These are phyloP conservation scores for Nomada fabriciana DNA, from an alignment of 2,888 invertebrate species.

Conservation along the genomic window DNA sequence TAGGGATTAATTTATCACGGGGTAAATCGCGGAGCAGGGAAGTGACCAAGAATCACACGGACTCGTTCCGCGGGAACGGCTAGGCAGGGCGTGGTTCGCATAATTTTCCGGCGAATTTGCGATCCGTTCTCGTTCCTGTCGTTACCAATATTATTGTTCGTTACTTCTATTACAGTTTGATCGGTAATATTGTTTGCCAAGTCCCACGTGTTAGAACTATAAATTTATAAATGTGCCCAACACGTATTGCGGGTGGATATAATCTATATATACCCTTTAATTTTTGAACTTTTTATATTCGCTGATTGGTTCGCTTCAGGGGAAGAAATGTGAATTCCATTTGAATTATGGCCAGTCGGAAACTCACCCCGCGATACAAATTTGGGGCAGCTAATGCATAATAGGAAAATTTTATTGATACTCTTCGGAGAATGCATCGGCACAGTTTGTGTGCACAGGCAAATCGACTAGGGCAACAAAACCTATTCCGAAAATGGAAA, in stretches of 20 bases:
- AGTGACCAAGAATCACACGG: conserved; percentile 32
- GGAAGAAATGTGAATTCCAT: no score
- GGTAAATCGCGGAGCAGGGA: conserved; percentile 25
- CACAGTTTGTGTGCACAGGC: background rate
- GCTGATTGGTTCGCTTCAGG: background rate
- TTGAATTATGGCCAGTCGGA: no score
- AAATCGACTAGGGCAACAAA: conserved; percentile 14
- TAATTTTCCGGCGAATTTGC: conserved; percentile 42
- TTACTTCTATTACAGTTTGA: background rate
- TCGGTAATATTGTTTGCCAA: background rate
- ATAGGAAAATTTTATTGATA: conserved; percentile 21
- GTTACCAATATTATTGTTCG: background rate
- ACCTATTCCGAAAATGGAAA: conserved; percentile 53
- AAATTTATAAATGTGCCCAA: no score
- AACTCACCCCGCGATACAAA: background rate
- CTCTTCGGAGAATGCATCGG: background rate
- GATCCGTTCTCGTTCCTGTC: conserved; percentile 1
- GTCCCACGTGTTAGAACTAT: no score
- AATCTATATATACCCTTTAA: background rate
- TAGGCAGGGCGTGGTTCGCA: conserved; percentile 61
- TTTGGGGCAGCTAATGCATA: background rate
- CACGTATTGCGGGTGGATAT: no score
- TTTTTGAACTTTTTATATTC: background rate
- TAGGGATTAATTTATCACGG: conserved; percentile 28
- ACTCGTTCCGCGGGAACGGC: conserved; percentile 46